Evolutionary conservation across 2,113 vertebrate genomes (phyloP), one percentile per base, ranked within the genome.

Genomic region (Kryptolebias marmoratus): DNA sequence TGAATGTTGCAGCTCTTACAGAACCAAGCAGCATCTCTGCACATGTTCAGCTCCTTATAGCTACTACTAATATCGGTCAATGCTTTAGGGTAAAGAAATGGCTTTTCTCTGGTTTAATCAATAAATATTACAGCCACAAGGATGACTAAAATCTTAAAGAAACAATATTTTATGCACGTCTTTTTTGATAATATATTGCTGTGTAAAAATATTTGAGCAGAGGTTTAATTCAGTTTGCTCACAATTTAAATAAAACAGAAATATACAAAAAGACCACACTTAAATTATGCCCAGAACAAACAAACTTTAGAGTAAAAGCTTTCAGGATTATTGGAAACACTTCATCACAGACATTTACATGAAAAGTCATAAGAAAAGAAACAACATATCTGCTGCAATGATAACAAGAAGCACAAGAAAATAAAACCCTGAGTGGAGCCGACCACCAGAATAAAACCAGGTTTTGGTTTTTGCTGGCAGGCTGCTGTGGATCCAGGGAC

Each of bases 241-340:
- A 39, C 52, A 22, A 48, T 32, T n/a, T 14, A 64, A 57, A 60
- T 44, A 8, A 59, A 30, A 22, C n/a, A 18, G 53, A 70, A 9
- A 54, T 47, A 52, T 45, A 36, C 30, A 31, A 56, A 55, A 13
- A 42, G 54, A 11, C 28, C 52, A 5, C n/a, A 66, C 10, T 6
- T 27, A 27, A 16, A 72, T 30, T 49, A 74, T n/a, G 11, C 42
- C 10, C 42, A 32, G 42, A 22, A 30, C 28, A 52, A 39, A 50
- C 22, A 44, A 60, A 45, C 11, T 83, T 47, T 39, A 60, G 22
- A 22, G 22, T 22, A 22, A 22, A 22, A 67, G 65, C 75, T 67
- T 45, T 54, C 22, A 50, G 64, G 52, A 77, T 80, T 55, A 75
- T 30, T 50, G 14, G 48, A 71, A 80, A 54, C 64, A 63, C 64